Percentiles rank a stretch among this genome's conserved stretches.
Conservation (phyloP, 1,140 invertebrate genomes). For the Musca domestica region DNA sequence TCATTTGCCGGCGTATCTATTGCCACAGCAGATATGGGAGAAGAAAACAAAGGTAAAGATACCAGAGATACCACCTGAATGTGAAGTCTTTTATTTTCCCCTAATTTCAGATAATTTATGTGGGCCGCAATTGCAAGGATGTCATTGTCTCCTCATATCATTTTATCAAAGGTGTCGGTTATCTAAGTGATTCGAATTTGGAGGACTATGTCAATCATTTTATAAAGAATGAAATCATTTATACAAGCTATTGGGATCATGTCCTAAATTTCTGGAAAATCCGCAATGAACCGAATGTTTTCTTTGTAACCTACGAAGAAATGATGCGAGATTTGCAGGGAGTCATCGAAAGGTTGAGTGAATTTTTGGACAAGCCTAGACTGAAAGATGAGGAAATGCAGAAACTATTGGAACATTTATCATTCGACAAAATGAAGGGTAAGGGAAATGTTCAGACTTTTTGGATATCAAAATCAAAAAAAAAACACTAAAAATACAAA, state of each 20-base stretch:
- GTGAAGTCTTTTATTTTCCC: too few relatives aligned
- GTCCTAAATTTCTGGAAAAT: conserved; percentile 58
- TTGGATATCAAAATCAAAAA: too few relatives aligned
- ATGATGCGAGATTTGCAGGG: conserved; percentile 63
- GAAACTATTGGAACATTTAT: conserved; percentile 58
- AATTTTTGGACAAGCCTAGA: conserved; percentile 58
- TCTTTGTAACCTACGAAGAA: conserved; percentile 63
- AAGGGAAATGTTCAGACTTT: too few relatives aligned
- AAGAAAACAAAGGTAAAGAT: not conserved
- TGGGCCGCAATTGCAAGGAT: conserved; percentile 74
- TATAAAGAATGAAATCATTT: conserved; percentile 58
- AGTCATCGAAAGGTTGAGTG: conserved; percentile 57
- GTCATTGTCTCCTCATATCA: conserved; percentile 73
- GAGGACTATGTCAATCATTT: conserved; percentile 63
- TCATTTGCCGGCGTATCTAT: not conserved
- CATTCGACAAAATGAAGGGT: conserved; percentile 62
- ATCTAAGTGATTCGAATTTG: conserved; percentile 58
- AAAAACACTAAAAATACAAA: too few relatives aligned
- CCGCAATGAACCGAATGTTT: conserved; percentile 56
- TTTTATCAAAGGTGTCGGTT: conserved; percentile 61
- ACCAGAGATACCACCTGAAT: too few relatives aligned
- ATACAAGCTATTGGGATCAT: conserved; percentile 59
- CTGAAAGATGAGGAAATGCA: conserved; percentile 56
- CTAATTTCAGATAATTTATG: conserved; percentile 75
- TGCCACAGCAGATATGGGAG: not conserved